Evolutionary conservation across 2,888 invertebrate species (phyloP).

Genomic region (Ectemnius continuus): DNA sequence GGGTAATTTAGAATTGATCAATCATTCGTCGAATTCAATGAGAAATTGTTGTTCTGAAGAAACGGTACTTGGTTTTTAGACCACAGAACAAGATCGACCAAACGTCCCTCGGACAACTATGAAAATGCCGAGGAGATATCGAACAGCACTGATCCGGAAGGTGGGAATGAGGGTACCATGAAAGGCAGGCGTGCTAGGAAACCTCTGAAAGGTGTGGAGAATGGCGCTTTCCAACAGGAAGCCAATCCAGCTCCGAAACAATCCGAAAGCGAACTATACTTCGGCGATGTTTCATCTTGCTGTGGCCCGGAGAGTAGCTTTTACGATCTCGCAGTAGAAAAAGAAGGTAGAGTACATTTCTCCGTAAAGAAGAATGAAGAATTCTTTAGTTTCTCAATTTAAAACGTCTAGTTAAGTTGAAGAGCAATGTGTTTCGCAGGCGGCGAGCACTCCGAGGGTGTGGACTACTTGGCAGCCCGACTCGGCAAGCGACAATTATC

Average conservation of each 20-base stretch:
- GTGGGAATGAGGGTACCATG: slow-evolving; percentile 65
- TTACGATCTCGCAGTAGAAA: slow-evolving; percentile 81
- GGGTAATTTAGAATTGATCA: slow-evolving; percentile 52
- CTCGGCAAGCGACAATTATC: slow-evolving; percentile 81
- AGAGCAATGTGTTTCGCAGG: slow-evolving; percentile 47
- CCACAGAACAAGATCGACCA: slow-evolving; percentile 62
- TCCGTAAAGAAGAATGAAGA: neutral
- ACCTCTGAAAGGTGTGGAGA: slow-evolving; percentile 85
- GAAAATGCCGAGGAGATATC: slow-evolving; percentile 74
- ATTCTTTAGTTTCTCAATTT: too few relatives aligned
- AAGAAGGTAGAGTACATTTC: slow-evolving; percentile 71
- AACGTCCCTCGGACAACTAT: slow-evolving; percentile 73
- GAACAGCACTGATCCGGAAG: slow-evolving; percentile 71
- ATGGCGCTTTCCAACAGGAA: slow-evolving; percentile 87
- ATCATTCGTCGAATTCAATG: too few relatives aligned
- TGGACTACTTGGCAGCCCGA: slow-evolving; percentile 81
- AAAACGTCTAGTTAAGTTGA: neutral
- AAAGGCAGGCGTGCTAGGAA: slow-evolving; percentile 79
- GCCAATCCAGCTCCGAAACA: slow-evolving; percentile 80
- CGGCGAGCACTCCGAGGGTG: slow-evolving; percentile 76
- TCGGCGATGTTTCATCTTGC: slow-evolving; percentile 91
- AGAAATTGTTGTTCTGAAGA: too few relatives aligned
- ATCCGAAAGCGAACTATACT: slow-evolving; percentile 91
- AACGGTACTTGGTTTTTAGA: slow-evolving; percentile 35
- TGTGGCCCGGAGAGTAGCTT: slow-evolving; percentile 83